These are phyloP conservation scores for Lepilemur septentrionalis DNA, from an alignment of 2,797 vertebrate species.

Conservation along the genomic window DNA sequence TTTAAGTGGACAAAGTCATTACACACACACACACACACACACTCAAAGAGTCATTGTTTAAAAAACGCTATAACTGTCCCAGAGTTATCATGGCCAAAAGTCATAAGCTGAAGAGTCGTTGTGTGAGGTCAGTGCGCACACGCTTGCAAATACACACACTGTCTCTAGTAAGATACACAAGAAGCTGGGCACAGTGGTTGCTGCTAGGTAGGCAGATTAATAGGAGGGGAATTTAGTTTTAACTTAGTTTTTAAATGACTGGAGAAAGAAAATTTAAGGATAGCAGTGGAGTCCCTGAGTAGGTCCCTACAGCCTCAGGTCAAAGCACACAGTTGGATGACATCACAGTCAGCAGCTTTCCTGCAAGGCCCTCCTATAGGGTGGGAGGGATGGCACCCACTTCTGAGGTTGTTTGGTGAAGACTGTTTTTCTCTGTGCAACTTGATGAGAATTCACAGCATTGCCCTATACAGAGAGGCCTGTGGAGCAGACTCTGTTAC, in stretches of 20 bases:
- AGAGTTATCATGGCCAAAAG: neutral
- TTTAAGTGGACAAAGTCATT: neutral
- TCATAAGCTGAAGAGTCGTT: fast-evolving
- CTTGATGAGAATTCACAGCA: neutral
- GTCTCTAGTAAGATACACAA: neutral
- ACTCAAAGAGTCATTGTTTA: neutral
- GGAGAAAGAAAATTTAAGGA: neutral
- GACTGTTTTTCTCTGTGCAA: neutral
- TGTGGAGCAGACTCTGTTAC: no score
- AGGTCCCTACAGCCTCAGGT: neutral
- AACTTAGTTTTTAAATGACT: neutral
- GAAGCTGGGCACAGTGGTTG: neutral
- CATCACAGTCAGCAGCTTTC: neutral
- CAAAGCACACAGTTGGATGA: neutral
- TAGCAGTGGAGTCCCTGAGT: neutral
- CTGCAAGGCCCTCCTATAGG: neutral
- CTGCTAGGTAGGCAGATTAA: neutral
- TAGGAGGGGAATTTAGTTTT: neutral
- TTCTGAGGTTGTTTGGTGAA: neutral
- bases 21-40: fast-evolving
- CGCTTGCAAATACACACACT: neutral
- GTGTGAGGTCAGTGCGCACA: neutral
- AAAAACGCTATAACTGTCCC: neutral
- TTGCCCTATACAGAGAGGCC: neutral
- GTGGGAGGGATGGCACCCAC: neutral